Percentiles rank a stretch among this genome's conserved stretches.
Conservation (phyloP, 2,888 invertebrate genomes). For the Rhingia rostrata region DNA sequence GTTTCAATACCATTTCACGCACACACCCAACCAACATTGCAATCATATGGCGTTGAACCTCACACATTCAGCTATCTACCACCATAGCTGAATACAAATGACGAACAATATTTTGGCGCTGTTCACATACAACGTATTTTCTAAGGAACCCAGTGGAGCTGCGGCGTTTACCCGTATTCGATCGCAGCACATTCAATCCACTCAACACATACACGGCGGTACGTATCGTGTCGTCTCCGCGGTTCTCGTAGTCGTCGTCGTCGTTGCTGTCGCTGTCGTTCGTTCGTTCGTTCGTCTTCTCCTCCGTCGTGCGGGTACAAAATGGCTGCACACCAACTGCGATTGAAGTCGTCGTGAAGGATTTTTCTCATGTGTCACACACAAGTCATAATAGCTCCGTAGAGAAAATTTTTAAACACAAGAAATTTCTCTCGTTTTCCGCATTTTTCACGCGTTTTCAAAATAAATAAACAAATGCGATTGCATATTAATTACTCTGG, state of each 20-base stretch:
- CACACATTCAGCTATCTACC: slow-evolving; percentile 68
- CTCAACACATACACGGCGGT: slow-evolving; percentile 75
- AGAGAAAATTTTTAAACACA: slow-evolving; percentile 64
- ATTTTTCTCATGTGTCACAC: slow-evolving; percentile 75
- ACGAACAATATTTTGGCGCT: slow-evolving; percentile 73
- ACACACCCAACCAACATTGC: slow-evolving; percentile 30
- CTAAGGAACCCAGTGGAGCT: slow-evolving; percentile 77
- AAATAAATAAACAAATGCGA: slow-evolving; percentile 64
- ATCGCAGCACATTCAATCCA: slow-evolving; percentile 76
- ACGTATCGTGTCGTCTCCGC: slow-evolving; percentile 68
- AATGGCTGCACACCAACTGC: slow-evolving; percentile 75
- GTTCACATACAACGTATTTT: slow-evolving; percentile 75
- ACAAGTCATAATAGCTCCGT: slow-evolving; percentile 73
- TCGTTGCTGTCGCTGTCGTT: slow-evolving; percentile 66
- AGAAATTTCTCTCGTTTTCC: slow-evolving; percentile 58
- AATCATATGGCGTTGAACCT: slow-evolving; percentile 74
- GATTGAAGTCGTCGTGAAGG: slow-evolving; percentile 74
- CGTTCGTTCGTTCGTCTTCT: slow-evolving; percentile 59
- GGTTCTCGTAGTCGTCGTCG: slow-evolving; percentile 62
- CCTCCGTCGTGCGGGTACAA: slow-evolving; percentile 73
- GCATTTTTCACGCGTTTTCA: slow-evolving; percentile 58
- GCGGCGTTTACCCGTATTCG: slow-evolving; percentile 77
- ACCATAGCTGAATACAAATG: slow-evolving; percentile 68
- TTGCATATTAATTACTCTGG: slow-evolving; percentile 68
- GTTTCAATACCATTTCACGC: slow-evolving; percentile 17